phyloP scores from a whole-genome alignment of 2,797 vertebrate species.

The Morus bassanus region DNA sequence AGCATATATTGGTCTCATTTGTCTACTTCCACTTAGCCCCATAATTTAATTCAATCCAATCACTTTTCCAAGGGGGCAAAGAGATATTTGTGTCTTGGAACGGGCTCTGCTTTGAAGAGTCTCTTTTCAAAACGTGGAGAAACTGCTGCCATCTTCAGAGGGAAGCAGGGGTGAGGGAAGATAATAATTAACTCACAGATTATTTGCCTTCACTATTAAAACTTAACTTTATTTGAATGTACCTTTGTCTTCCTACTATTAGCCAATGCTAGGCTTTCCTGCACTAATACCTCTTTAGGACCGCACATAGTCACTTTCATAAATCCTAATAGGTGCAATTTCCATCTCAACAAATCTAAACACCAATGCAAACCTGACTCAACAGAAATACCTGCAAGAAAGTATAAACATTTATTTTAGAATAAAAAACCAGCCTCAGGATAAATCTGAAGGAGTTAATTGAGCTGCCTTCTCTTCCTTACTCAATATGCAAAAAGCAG shows the following conservation, averaged over 20 bases:
- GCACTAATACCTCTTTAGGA: neutral
- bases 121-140: neutral
- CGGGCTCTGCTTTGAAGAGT: neutral
- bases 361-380: neutral
- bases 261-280: neutral
- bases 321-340: neutral
- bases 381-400: neutral
- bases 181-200: neutral
- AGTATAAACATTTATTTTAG: neutral
- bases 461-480: neutral
- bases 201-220: neutral
- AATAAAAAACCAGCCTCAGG: neutral
- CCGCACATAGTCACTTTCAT: neutral
- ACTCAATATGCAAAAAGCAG: neutral
- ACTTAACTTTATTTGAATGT: neutral
- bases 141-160: rapidly evolving
- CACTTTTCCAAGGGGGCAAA: neutral
- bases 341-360: neutral
- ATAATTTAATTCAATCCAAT: neutral
- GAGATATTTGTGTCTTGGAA: neutral
- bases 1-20: neutral
- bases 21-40: neutral
- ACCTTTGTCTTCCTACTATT: neutral
- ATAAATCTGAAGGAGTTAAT: neutral
- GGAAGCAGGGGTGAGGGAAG: neutral